phyloP scores from a whole-genome alignment of 2,797 vertebrate species.

The Poecile montanus region DNA sequence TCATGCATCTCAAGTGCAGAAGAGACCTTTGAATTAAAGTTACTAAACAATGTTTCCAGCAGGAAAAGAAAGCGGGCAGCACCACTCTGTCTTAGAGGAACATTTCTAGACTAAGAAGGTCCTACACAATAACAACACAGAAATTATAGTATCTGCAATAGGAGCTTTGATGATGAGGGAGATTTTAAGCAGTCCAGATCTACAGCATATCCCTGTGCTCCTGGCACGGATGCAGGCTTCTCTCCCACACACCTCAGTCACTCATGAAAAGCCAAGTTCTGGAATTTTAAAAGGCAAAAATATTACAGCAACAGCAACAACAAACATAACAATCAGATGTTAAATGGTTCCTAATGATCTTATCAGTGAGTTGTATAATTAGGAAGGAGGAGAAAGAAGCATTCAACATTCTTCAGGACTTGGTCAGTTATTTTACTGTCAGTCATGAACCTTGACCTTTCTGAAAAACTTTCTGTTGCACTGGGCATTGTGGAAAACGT shows the following conservation, averaged over 20 bases:
- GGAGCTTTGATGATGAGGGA: background rate
- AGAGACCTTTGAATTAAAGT: background rate
- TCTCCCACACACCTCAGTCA: conserved; percentile 26
- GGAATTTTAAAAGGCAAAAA: conserved; percentile 37
- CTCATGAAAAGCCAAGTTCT: conserved; percentile 21
- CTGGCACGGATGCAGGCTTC: background rate
- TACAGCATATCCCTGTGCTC: background rate
- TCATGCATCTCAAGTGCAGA: background rate
- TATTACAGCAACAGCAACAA: conserved; percentile 18
- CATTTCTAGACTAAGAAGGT: background rate
- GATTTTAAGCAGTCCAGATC: conserved; percentile 2
- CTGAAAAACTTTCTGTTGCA: background rate
- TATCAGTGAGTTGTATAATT: background rate
- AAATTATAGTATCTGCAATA: background rate
- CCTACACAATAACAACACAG: background rate
- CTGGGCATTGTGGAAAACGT: background rate
- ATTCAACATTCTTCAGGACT: background rate
- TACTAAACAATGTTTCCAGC: background rate
- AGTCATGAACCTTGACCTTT: background rate
- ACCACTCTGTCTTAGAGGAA: background rate
- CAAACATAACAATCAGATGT: conserved; percentile 15
- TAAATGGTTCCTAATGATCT: conserved; percentile 6
- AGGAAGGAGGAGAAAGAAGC: background rate
- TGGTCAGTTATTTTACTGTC: background rate
- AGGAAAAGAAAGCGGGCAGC: background rate